Conservation (phyloP, 92 coral and sea anemone species). For the Heliopora coerulea region DNA sequence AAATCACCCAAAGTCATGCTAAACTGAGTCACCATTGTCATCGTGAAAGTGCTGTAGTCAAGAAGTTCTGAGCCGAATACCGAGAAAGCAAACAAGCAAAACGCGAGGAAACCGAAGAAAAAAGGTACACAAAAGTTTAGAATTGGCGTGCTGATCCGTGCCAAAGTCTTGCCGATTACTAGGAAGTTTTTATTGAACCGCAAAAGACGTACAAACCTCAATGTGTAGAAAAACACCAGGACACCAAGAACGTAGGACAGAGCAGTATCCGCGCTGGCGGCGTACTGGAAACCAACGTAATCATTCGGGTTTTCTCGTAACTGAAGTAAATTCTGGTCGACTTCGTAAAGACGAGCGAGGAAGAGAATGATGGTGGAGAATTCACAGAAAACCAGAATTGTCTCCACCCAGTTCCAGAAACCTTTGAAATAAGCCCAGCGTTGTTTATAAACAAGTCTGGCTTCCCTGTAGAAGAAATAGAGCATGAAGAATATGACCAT, state of each 20-base stretch:
- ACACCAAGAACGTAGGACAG: constrained; percentile 53
- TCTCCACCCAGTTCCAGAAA: constrained; percentile 95
- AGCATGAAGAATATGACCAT: constrained; percentile 63
- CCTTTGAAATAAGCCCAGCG: constrained; percentile 67
- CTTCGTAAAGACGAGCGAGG: constrained; percentile 76
- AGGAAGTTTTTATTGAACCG: constrained; percentile 87
- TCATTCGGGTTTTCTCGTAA: constrained; percentile 82
- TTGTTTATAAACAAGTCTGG: constrained; percentile 58
- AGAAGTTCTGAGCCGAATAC: constrained; percentile 61
- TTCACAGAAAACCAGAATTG: constrained; percentile 69
- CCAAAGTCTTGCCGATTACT: constrained; percentile 71
- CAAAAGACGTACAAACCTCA: constrained; percentile 71
- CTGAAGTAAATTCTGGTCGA: constrained; percentile 68
- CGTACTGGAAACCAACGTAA: constrained; percentile 75
- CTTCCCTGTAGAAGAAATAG: constrained; percentile 65
- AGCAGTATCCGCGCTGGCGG: constrained; percentile 52
- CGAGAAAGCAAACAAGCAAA: constrained; percentile 55
- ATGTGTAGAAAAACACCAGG: constrained; percentile 76
- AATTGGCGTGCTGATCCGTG: constrained; percentile 70
- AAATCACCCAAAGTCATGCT: constrained; percentile 82
- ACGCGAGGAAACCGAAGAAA: constrained; percentile 63
- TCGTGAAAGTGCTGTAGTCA: constrained; percentile 69
- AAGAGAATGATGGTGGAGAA: constrained; percentile 63
- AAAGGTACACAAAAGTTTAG: constrained; percentile 62
- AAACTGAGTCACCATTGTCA: constrained; percentile 77